Conservation (phyloP, 2,888 invertebrate species). For the Netelia virgata region DNA sequence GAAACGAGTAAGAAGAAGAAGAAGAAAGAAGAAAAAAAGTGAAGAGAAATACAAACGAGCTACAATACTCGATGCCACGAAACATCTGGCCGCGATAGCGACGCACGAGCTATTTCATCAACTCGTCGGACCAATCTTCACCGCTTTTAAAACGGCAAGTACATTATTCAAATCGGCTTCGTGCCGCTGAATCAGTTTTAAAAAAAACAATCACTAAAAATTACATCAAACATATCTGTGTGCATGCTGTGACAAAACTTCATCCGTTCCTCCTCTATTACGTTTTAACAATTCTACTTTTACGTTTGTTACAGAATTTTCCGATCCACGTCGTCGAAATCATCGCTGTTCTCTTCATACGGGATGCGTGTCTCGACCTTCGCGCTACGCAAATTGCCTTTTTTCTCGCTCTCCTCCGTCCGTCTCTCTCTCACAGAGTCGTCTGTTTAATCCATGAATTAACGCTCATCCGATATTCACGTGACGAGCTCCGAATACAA, state of each 20-base stretch:
- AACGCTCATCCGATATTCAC: constrained; percentile 22
- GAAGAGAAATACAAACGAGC: not conserved
- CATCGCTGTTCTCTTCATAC: too few species aligned
- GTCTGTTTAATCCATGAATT: constrained; percentile 41
- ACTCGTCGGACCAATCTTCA: not conserved
- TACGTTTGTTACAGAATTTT: not conserved
- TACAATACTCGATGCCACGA: not conserved
- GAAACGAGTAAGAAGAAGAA: too few species aligned
- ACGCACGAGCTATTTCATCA: not conserved
- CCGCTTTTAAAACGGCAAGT: not conserved
- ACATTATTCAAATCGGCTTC: not conserved
- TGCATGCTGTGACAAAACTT: not conserved
- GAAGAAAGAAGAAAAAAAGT: too few species aligned
- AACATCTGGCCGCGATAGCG: not conserved
- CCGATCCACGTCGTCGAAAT: not conserved
- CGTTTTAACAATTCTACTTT: not conserved
- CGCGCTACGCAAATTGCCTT: not conserved
- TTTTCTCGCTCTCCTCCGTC: not conserved
- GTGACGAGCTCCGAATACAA: constrained; percentile 19
- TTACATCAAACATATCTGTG: not conserved
- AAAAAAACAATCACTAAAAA: not conserved
- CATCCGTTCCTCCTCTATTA: not conserved
- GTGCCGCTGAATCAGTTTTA: not conserved
- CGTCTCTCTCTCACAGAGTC: not conserved
- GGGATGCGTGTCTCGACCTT: not conserved